Percentiles rank a stretch among this genome's conserved stretches.
Evolutionary conservation across 2,797 vertebrate species (phyloP).

Genomic region (Knipowitschia caucasica): DNA sequence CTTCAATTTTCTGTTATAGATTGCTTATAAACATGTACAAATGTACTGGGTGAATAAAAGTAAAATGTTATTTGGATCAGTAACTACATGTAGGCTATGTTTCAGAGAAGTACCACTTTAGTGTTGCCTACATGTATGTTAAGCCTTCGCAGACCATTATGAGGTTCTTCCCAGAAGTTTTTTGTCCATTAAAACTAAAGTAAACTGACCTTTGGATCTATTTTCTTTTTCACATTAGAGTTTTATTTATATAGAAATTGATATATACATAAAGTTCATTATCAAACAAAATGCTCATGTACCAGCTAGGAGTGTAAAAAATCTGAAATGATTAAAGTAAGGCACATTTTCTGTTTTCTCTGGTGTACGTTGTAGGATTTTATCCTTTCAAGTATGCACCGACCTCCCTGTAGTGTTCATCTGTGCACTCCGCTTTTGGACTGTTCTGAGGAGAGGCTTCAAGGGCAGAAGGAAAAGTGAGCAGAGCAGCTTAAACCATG

Average conservation of each 20-base stretch:
- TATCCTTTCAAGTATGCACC: slow-evolving; percentile 47
- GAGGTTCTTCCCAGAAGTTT: slow-evolving; percentile 35
- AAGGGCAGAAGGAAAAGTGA: slow-evolving; percentile 16
- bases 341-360: slow-evolving; percentile 49
- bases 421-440: slow-evolving; percentile 26
- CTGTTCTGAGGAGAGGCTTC: slow-evolving; percentile 21
- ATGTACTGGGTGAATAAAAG: slow-evolving; percentile 66
- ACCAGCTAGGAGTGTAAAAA: slow-evolving; percentile 57
- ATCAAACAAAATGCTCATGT: slow-evolving; percentile 51
- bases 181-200: slow-evolving; percentile 40
- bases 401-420: slow-evolving; percentile 48
- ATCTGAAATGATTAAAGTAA: slow-evolving; percentile 45
- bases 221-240: slow-evolving; percentile 66
- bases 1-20: slow-evolving; percentile 71
- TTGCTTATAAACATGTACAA: slow-evolving; percentile 70
- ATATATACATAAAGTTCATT: slow-evolving; percentile 59
- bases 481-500: slow-evolving; percentile 19
- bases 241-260: slow-evolving; percentile 50
- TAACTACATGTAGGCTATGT: slow-evolving; percentile 49
- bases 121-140: slow-evolving; percentile 48
- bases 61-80: slow-evolving; percentile 61
- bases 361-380: slow-evolving; percentile 25
- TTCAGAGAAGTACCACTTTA: slow-evolving; percentile 60
- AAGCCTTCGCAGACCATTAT: slow-evolving; percentile 36
- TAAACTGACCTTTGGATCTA: slow-evolving; percentile 59